Evolutionary conservation across 2,888 invertebrate genomes (phyloP).

Genomic region (Gordius sp.): DNA sequence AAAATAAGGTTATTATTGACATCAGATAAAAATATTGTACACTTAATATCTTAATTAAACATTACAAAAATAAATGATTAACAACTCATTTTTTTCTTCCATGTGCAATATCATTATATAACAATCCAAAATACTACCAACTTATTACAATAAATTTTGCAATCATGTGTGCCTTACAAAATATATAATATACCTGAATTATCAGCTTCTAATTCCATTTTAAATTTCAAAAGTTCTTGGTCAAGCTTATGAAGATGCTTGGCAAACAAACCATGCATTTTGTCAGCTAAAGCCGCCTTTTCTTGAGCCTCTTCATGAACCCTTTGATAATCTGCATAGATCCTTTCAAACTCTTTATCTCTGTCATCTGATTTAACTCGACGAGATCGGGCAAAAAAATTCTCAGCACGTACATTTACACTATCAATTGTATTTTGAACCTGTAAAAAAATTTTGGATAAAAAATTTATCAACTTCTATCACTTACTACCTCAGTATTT

Average conservation of each 20-base stretch:
- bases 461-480: too few species aligned
- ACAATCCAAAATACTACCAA: too few species aligned
- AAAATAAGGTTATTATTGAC: too few species aligned
- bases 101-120: too few species aligned
- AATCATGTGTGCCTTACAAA: too few species aligned
- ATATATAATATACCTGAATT: conserved; percentile 52
- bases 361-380: conserved; percentile 1
- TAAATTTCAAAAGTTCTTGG: conserved; percentile 75
- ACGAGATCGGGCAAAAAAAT: background rate
- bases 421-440: conserved; percentile 8
- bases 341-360: conserved; percentile 7
- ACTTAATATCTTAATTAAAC: too few species aligned
- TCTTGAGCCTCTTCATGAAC: conserved; percentile 79
- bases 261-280: conserved; percentile 75
- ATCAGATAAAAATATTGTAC: too few species aligned
- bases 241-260: conserved; percentile 63
- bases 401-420: background rate
- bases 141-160: background rate
- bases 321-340: conserved; percentile 47
- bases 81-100: too few species aligned
- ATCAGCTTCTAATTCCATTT: conserved; percentile 91
- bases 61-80: too few species aligned
- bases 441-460: background rate
- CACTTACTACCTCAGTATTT: too few species aligned
- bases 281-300: conserved; percentile 70